Evolutionary conservation across 1,140 invertebrate genomes (phyloP).

Genomic region (Dendrolimus kikuchii): DNA sequence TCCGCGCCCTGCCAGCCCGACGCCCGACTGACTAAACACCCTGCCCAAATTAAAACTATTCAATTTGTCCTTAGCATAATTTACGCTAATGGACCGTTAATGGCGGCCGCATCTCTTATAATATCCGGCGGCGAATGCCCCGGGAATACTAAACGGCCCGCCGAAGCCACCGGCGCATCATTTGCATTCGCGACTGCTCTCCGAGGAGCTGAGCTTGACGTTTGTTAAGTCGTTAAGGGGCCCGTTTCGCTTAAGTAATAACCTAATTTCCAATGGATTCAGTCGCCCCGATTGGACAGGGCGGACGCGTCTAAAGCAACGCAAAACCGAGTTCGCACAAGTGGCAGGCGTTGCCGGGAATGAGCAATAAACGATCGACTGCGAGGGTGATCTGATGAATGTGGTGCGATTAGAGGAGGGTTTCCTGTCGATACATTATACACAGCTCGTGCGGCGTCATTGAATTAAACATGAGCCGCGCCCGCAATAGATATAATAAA

Average conservation of each 20-base stretch:
- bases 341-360: not conserved
- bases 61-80: constrained; percentile 31
- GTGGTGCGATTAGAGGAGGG: no score
- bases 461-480: constrained; percentile 8
- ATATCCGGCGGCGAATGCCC: constrained; percentile 17
- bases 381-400: not conserved
- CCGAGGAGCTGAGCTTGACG: no score
- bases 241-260: no score
- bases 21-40: constrained; percentile 17
- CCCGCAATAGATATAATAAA: constrained; percentile 5
- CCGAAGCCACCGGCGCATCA: no score
- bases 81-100: constrained; percentile 45
- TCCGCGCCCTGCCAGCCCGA: constrained; percentile 17
- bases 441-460: not conserved
- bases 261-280: no score
- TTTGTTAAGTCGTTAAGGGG: no score
- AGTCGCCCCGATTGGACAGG: no score
- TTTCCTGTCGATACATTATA: no score
- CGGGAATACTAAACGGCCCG: constrained; percentile 1
- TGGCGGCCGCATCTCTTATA: constrained; percentile 32
- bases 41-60: constrained; percentile 17
- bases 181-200: no score
- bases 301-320: no score
- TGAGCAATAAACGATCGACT: constrained; percentile 15
- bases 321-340: no score